phyloP scores from a whole-genome alignment of 2,888 invertebrate species.

The Plemyria rubiginata region DNA sequence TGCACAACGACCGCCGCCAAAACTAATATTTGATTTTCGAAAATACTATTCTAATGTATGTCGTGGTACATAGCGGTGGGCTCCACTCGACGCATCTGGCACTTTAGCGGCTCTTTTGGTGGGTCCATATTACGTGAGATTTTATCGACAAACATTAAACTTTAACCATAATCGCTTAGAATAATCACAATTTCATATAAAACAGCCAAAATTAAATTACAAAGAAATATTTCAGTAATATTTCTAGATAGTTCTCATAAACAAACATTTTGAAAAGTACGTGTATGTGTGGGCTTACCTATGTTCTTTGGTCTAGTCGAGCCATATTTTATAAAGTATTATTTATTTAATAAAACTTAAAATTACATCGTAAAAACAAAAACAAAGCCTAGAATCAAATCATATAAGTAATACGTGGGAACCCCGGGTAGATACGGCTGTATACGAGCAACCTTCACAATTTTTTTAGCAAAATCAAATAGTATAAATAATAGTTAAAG shows the following conservation, averaged over 20 bases:
- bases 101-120: conserved; percentile 79
- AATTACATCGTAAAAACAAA: not conserved
- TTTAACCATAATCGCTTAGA: conserved; percentile 6
- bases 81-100: conserved; percentile 67
- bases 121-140: conserved; percentile 64
- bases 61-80: conserved; percentile 65
- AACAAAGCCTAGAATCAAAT: conserved; percentile 7
- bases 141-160: conserved; percentile 37
- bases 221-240: not conserved
- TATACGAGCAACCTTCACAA: conserved; percentile 46
- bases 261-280: no score
- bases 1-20: conserved; percentile 80
- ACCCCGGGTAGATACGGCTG: conserved; percentile 15
- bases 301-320: no score
- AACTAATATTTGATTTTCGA: conserved; percentile 83
- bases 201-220: not conserved
- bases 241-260: not conserved
- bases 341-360: conserved; percentile 1
- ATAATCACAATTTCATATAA: not conserved
- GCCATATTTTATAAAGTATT: not conserved
- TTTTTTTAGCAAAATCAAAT: conserved; percentile 48
- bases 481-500: conserved; percentile 60
- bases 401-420: conserved; percentile 6
- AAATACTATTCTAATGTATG: conserved; percentile 84
- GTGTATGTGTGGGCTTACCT: no score